These are phyloP conservation scores for Parambassis ranga DNA, from an alignment of 2,797 vertebrate species.

Conservation along the genomic window DNA sequence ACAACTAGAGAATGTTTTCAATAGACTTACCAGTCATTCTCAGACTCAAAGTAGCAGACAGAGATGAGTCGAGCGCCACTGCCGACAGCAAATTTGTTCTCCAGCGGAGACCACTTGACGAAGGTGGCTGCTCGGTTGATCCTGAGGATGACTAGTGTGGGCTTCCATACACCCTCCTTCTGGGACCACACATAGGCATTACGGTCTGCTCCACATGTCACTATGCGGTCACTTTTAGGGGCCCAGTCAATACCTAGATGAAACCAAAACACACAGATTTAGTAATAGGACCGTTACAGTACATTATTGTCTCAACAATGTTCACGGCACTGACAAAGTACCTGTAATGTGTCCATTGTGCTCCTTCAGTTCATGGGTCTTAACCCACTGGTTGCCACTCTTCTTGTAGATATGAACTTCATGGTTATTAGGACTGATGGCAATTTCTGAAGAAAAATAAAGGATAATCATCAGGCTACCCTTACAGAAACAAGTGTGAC, in stretches of 20 bases:
- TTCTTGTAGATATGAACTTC: conserved; percentile 99
- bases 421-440: conserved; percentile 98
- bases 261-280: too few relatives aligned
- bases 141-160: conserved; percentile 95
- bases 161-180: conserved; percentile 97
- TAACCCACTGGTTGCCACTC: conserved; percentile 95
- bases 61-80: conserved; percentile 97
- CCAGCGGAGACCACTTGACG: conserved; percentile 96
- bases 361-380: conserved; percentile 96
- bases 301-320: not conserved
- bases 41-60: conserved; percentile 98
- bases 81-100: conserved; percentile 98
- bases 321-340: conserved; percentile 58
- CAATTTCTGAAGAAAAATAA: conserved; percentile 87
- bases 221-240: conserved; percentile 98
- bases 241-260: conserved; percentile 98
- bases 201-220: conserved; percentile 96
- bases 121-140: conserved; percentile 98
- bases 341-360: conserved; percentile 99
- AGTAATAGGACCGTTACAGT: too few relatives aligned
- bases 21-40: conserved; percentile 94
- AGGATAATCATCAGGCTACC: not conserved
- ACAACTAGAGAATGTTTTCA: not conserved
- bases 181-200: conserved; percentile 99
- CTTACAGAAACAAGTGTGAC: conserved; percentile 15